Evolutionary conservation across 2,113 vertebrate genomes (phyloP), one percentile per base, ranked within the genome.

Genomic region (Tyto alba): DNA sequence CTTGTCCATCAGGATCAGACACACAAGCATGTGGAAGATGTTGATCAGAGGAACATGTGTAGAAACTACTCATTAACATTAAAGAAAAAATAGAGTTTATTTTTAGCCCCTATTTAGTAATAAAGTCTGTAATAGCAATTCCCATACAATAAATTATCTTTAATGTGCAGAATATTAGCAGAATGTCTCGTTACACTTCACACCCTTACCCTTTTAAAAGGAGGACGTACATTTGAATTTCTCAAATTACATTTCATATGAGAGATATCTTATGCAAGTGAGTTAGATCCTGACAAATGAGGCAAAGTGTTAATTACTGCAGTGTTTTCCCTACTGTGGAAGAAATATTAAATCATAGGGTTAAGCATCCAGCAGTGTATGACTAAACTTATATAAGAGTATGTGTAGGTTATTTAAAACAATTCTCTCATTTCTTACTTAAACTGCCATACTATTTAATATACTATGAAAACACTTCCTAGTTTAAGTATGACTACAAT

Each of bases 251-350:
- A 32, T 90, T 96, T 96, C 78, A 50, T 48, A n/a, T 76, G 62
- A 97, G 93, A 90, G 20, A 73, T 84, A 73, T 15, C 41, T 95
- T 73, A 62, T 16, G 13, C 56, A 48, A 89, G 45, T 69, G 71
- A 96, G 29, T 90, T 93, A 91, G 63, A 90, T 87, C 85, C 96
- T 97, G 86, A 94, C 69, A 96, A 98, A 97, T 19, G 73, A 95
- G 55, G 41, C 56, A 93, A 57, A 30, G 55, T 59, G 55, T 93
- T 97, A 89, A 97, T 97, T 97, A 96, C 41, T 95, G 82, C 79
- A 84, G 73, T 87, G 60, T 81, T 92, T 95, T 88, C 60, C 50
- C 45, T 89, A 62, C 88, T 95, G 74, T 90, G 89, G 93, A 50
- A 94, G 60, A 97, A 97, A 95, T 86, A 90, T 60, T 95, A 96